Evolutionary conservation across 2,113 vertebrate species (phyloP).

Genomic region (Crypturellus undulatus): DNA sequence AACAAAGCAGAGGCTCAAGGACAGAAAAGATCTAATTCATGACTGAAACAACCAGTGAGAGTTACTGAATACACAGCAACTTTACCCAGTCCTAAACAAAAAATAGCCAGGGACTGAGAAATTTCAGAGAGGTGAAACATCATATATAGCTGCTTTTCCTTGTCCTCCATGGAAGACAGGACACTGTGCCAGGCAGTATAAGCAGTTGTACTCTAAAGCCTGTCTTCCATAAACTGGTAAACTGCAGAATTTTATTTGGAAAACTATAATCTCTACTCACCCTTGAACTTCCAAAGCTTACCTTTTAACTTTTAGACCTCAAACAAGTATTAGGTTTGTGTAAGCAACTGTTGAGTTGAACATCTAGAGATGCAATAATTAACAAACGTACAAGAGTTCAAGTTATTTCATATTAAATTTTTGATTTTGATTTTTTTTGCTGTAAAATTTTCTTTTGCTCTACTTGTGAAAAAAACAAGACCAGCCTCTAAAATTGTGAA

Average conservation of each 20-base stretch:
- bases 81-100: neutral
- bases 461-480: neutral
- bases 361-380: neutral
- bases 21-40: neutral
- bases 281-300: neutral
- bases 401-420: neutral
- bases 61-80: slow-evolving; percentile 22
- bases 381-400: neutral
- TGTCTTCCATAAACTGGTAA: neutral
- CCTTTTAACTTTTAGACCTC: neutral
- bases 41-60: neutral
- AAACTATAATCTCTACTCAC: neutral
- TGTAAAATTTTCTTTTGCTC: neutral
- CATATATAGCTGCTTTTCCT: neutral
- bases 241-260: neutral
- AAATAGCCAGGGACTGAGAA: neutral
- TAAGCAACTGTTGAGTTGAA: neutral
- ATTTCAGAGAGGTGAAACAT: neutral
- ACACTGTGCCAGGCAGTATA: neutral
- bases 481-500: neutral
- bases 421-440: neutral
- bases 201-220: neutral
- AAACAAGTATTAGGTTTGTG: neutral
- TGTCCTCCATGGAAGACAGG: neutral
- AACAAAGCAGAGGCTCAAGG: neutral